These are phyloP conservation scores for Aleadryas rufinucha DNA, from an alignment of 2,113 vertebrate species.

Conservation along the genomic window DNA sequence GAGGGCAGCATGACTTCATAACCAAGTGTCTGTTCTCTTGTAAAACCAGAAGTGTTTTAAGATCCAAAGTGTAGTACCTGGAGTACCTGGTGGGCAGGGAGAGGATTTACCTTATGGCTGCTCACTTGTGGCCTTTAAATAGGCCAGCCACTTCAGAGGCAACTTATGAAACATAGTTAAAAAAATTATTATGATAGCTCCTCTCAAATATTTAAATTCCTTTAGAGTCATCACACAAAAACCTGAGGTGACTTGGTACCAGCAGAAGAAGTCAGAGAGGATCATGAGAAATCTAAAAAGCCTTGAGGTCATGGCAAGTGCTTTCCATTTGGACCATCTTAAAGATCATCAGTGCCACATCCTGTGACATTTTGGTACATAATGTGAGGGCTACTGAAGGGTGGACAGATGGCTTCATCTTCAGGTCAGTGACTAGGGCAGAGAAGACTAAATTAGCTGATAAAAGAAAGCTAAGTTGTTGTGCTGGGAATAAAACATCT, in stretches of 20 bases:
- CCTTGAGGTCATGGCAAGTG: neutral
- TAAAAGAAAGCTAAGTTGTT: neutral
- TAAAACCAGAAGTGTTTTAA: neutral
- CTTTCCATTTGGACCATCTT: neutral
- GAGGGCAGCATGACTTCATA: neutral
- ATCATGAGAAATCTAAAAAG: neutral
- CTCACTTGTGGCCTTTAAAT: neutral
- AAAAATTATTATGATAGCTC: neutral
- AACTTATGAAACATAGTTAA: neutral
- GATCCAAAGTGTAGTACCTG: neutral
- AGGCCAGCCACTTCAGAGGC: neutral
- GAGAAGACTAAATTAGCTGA: neutral
- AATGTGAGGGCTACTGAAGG: neutral
- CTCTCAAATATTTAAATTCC: neutral
- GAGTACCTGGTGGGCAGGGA: neutral
- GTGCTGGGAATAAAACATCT: neutral
- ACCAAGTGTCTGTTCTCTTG: neutral
- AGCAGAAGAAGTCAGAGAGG: neutral
- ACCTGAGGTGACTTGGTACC: neutral
- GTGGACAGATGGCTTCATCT: slow-evolving; percentile 3
- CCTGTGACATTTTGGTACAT: neutral
- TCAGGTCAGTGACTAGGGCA: slow-evolving; percentile 21
- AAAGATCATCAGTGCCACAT: neutral
- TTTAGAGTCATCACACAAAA: neutral
- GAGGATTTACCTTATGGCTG: neutral